Percentiles rank a stretch among this genome's conserved stretches.
Conservation (phyloP, 2,888 invertebrate genomes). For the Parthenolecanium corni region DNA sequence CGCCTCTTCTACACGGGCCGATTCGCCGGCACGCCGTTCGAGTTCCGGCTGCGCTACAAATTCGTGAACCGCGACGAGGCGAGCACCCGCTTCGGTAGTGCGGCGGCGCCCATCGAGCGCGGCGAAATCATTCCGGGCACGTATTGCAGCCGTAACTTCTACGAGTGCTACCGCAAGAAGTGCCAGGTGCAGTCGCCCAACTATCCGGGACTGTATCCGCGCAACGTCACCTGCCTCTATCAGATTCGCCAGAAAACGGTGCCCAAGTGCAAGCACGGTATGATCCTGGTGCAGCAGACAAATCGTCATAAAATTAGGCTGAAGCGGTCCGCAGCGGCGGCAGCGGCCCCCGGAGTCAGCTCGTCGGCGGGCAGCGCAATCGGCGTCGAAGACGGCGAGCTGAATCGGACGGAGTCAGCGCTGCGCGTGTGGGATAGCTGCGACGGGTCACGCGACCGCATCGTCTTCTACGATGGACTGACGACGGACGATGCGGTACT, state of each 20-base stretch:
- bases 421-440: slow-evolving; percentile 74
- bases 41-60: slow-evolving; percentile 66
- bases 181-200: slow-evolving; percentile 82
- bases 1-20: slow-evolving; percentile 38
- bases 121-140: slow-evolving; percentile 70
- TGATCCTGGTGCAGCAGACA: slow-evolving; percentile 73
- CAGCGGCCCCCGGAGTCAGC: no score
- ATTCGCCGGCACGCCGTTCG: slow-evolving; percentile 54
- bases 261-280: slow-evolving; percentile 80
- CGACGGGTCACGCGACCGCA: slow-evolving; percentile 67
- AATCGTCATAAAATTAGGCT: slow-evolving; percentile 48
- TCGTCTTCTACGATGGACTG: slow-evolving; percentile 77
- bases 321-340: slow-evolving; percentile 15
- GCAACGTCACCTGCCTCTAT: slow-evolving; percentile 86
- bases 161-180: slow-evolving; percentile 72
- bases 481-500: slow-evolving; percentile 70
- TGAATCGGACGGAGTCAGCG: slow-evolving; percentile 59
- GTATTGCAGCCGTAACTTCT: slow-evolving; percentile 71
- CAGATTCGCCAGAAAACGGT: slow-evolving; percentile 72
- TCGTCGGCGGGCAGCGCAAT: no score
- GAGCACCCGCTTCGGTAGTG: slow-evolving; percentile 53
- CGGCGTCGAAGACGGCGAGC: slow-evolving; percentile 39
- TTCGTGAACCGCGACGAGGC: slow-evolving; percentile 64
- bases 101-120: slow-evolving; percentile 64
- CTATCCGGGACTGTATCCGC: slow-evolving; percentile 76